These are phyloP conservation scores for Sebastes cheni DNA, from an alignment of 2,797 vertebrate species.

Conservation along the genomic window DNA sequence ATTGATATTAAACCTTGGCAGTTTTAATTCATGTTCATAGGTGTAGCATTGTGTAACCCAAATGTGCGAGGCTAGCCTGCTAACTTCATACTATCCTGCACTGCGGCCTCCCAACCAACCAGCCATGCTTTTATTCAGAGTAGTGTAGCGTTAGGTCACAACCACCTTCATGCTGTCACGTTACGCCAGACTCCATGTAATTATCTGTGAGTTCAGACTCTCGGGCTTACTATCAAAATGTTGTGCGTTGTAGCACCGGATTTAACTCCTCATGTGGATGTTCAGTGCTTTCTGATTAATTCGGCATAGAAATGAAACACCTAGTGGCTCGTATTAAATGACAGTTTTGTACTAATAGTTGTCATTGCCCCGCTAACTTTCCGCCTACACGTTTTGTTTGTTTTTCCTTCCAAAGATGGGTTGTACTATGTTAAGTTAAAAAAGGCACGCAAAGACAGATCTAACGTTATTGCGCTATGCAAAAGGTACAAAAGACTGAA, in stretches of 20 bases:
- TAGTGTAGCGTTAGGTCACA: conserved; percentile 31
- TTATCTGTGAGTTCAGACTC: not conserved
- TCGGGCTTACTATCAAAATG: fast-evolving
- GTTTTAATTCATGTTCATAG: not conserved
- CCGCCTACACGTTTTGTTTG: not conserved
- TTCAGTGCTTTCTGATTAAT: not conserved
- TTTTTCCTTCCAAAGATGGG: too few species aligned
- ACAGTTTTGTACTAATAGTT: not conserved
- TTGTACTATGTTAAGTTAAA: too few species aligned
- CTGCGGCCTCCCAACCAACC: conserved; percentile 64
- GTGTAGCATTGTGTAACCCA: too few species aligned
- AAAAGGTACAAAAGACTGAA: not conserved
- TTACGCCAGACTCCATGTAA: not conserved
- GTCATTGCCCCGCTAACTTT: not conserved
- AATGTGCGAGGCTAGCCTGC: not conserved
- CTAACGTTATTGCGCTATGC: not conserved
- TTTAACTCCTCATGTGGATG: fast-evolving
- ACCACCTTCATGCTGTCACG: not conserved
- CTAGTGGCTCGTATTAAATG: not conserved
- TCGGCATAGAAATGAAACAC: not conserved
- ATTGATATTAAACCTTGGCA: too few species aligned
- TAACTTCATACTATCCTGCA: conserved; percentile 35
- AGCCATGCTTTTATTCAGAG: conserved; percentile 24
- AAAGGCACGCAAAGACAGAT: not conserved
- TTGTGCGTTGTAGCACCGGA: fast-evolving